Evolutionary conservation across 1,140 invertebrate species (phyloP).

Genomic region (Stegodyphus dumicola): DNA sequence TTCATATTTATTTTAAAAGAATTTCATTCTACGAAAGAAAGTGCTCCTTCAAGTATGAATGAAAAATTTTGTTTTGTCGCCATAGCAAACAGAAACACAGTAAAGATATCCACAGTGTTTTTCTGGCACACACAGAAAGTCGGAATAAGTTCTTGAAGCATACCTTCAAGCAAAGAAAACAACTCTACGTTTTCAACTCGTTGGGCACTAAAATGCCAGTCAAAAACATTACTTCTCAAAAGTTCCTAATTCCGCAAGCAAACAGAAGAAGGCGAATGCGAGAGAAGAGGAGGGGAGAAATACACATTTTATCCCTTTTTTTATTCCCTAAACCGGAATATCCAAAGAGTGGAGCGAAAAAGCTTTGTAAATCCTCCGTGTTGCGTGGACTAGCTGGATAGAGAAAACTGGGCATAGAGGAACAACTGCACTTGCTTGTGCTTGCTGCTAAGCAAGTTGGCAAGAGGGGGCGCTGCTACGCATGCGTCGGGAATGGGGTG

Average conservation of each 20-base stretch:
- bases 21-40: background rate
- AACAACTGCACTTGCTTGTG: slow-evolving; percentile 43
- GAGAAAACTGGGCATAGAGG: slow-evolving; percentile 39
- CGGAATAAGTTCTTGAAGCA: background rate
- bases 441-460: slow-evolving; percentile 47
- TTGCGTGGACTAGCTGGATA: slow-evolving; percentile 26
- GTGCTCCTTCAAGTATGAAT: background rate
- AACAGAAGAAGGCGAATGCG: background rate
- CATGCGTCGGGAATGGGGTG: slow-evolving; percentile 20
- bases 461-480: slow-evolving; percentile 24
- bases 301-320: slow-evolving; percentile 14
- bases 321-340: slow-evolving; percentile 18
- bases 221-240: slow-evolving; percentile 11
- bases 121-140: too few relatives aligned
- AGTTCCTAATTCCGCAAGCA: slow-evolving; percentile 48
- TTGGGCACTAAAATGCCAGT: slow-evolving; percentile 6
- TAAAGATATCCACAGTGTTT: background rate
- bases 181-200: background rate
- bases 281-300: slow-evolving; percentile 10
- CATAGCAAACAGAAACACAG: background rate
- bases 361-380: slow-evolving; percentile 47
- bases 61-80: background rate
- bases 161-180: background rate
- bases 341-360: slow-evolving; percentile 18
- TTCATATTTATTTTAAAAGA: background rate